These are phyloP conservation scores for Muraenolepis orangiensis DNA, from an alignment of 2,797 vertebrate species.

Conservation along the genomic window DNA sequence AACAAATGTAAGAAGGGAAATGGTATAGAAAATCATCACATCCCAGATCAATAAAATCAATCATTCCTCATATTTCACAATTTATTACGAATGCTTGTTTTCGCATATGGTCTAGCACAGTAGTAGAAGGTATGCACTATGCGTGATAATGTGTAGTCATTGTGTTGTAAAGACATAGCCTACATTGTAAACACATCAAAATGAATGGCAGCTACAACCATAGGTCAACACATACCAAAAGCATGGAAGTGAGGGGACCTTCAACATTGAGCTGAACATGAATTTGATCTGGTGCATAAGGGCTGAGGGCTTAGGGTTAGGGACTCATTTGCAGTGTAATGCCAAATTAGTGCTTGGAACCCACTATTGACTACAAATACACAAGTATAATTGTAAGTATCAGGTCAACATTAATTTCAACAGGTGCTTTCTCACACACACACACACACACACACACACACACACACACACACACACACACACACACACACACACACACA, in stretches of 20 bases:
- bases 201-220: constrained; percentile 29
- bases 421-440: constrained; percentile 24
- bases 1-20: not conserved
- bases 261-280: constrained; percentile 24
- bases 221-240: constrained; percentile 3
- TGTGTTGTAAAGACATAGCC: constrained; percentile 12
- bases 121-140: not conserved
- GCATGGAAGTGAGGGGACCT: constrained; percentile 16
- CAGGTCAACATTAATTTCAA: constrained; percentile 28
- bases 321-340: constrained; percentile 51
- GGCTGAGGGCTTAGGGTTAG: not conserved
- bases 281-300: constrained; percentile 55
- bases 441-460: not conserved
- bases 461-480: constrained; percentile 14
- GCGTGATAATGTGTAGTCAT: constrained; percentile 7
- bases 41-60: not conserved
- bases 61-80: constrained; percentile 48
- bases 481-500: constrained; percentile 14
- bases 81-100: constrained; percentile 61
- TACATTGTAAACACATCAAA: constrained; percentile 60
- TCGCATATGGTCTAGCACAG: constrained; percentile 40
- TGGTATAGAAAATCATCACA: not conserved
- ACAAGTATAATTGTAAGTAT: constrained; percentile 18
- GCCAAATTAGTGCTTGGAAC: constrained; percentile 43
- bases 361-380: constrained; percentile 5